These are phyloP conservation scores for Puntigrus tetrazona DNA, from an alignment of 2,113 vertebrate genomes.

Conservation along the genomic window DNA sequence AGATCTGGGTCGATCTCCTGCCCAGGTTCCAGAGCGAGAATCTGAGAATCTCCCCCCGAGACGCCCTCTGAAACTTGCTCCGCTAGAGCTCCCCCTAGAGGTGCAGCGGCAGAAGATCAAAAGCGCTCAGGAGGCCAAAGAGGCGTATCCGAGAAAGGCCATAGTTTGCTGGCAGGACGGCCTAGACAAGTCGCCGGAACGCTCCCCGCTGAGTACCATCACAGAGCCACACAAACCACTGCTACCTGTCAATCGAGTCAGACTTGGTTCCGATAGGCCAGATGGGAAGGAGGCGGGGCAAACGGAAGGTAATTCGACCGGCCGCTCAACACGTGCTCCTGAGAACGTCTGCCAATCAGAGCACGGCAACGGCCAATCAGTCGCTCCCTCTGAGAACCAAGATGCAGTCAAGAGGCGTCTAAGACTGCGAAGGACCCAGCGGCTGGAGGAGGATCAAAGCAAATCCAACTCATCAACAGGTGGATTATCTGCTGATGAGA, in stretches of 20 bases:
- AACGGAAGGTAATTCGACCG: slow-evolving; percentile 32
- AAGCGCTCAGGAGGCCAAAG: slow-evolving; percentile 65
- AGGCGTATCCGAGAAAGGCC: slow-evolving; percentile 51
- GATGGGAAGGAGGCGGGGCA: slow-evolving; percentile 21
- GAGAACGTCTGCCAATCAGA: slow-evolving; percentile 30
- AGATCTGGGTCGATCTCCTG: background rate
- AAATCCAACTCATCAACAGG: slow-evolving; percentile 66
- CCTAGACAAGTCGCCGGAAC: slow-evolving; percentile 26
- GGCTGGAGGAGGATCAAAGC: slow-evolving; percentile 68
- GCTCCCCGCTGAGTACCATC: slow-evolving; percentile 23
- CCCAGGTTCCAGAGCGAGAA: slow-evolving; percentile 46
- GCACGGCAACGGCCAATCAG: background rate
- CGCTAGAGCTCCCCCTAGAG: slow-evolving; percentile 75
- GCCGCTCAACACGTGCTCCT: background rate
- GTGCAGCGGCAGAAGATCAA: slow-evolving; percentile 76
- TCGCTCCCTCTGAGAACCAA: slow-evolving; percentile 15
- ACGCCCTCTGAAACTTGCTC: slow-evolving; percentile 75
- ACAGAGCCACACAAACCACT: slow-evolving; percentile 50
- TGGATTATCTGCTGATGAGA: slow-evolving; percentile 66
- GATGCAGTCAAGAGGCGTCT: slow-evolving; percentile 56
- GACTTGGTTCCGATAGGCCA: slow-evolving; percentile 29
- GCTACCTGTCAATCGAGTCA: slow-evolving; percentile 13
- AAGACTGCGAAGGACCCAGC: slow-evolving; percentile 65
- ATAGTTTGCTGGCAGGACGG: slow-evolving; percentile 50
- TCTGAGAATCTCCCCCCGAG: slow-evolving; percentile 61